Evolutionary conservation across 2,113 vertebrate species (phyloP).

Genomic region (Balaeniceps rex): DNA sequence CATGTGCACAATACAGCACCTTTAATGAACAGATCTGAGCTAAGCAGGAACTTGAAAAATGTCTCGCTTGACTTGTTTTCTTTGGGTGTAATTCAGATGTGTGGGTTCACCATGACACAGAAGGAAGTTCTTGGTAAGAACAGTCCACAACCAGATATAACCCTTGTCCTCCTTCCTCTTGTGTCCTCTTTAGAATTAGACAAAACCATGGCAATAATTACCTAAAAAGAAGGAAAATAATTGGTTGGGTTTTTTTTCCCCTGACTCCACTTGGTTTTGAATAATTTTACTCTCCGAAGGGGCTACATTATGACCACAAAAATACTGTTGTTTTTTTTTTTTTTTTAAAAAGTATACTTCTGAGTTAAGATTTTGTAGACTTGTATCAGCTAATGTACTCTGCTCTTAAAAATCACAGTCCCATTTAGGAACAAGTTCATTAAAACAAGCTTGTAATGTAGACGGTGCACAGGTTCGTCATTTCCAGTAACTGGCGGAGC

Average conservation of each 20-base stretch:
- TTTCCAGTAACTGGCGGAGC: neutral
- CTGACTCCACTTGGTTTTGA: neutral
- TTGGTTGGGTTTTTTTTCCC: neutral
- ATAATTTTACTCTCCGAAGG: neutral
- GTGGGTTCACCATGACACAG: neutral
- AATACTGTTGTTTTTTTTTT: too few species aligned
- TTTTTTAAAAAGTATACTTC: neutral
- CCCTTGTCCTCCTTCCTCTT: neutral
- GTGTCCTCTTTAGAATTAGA: neutral
- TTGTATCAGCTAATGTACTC: neutral
- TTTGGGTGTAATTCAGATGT: neutral
- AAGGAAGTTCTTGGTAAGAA: neutral
- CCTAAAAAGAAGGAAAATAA: neutral
- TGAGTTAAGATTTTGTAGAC: neutral
- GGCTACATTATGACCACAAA: neutral
- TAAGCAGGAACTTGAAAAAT: neutral
- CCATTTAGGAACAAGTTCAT: neutral
- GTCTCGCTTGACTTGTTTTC: neutral
- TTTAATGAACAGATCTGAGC: neutral
- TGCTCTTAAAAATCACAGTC: neutral
- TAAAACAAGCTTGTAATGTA: accelerated
- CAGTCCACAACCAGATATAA: neutral
- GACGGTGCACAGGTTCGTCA: accelerated
- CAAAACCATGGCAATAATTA: neutral
- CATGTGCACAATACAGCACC: neutral